These are phyloP conservation scores for Drosophila dives DNA, from an alignment of 2,888 invertebrate species.

Conservation along the genomic window DNA sequence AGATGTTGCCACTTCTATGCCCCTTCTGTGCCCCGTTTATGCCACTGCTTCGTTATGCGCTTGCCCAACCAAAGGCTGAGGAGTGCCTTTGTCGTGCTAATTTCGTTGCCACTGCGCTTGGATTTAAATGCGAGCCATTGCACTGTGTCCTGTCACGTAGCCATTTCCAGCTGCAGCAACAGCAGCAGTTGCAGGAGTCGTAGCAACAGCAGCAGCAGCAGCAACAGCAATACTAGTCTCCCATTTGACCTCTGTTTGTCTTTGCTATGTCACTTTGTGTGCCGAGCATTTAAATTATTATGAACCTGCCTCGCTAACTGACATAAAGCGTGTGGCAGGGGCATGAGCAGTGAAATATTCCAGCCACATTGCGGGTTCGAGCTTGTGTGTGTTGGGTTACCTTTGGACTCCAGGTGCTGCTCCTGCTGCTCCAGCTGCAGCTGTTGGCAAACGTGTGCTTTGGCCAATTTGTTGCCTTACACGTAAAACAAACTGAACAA, in stretches of 20 bases:
- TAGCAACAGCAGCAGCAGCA: constrained; percentile 12
- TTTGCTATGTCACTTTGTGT: constrained; percentile 80
- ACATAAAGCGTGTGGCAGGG: constrained; percentile 8
- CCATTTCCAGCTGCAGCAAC: constrained; percentile 72
- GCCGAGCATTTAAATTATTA: constrained; percentile 83
- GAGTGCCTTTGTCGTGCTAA: constrained; percentile 77
- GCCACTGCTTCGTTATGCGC: not conserved
- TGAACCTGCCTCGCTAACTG: constrained; percentile 65
- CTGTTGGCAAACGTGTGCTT: constrained; percentile 74
- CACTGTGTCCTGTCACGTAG: constrained; percentile 77
- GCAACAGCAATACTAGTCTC: constrained; percentile 22
- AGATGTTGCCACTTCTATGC: constrained; percentile 3
- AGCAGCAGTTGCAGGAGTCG: constrained; percentile 14
- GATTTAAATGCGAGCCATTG: constrained; percentile 78
- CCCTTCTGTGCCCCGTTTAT: constrained; percentile 1
- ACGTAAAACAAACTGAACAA: constrained; percentile 80
- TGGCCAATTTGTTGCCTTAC: constrained; percentile 79
- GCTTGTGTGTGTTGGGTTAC: constrained; percentile 7
- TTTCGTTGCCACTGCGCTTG: constrained; percentile 72
- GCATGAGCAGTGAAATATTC: constrained; percentile 10
- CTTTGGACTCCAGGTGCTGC: constrained; percentile 19
- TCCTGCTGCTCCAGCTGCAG: constrained; percentile 13
- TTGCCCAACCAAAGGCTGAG: constrained; percentile 22
- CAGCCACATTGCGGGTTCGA: constrained; percentile 29
- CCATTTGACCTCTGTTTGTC: constrained; percentile 79